Evolutionary conservation across 2,113 vertebrate genomes (phyloP).

Genomic region (Tonatia bakeri): DNA sequence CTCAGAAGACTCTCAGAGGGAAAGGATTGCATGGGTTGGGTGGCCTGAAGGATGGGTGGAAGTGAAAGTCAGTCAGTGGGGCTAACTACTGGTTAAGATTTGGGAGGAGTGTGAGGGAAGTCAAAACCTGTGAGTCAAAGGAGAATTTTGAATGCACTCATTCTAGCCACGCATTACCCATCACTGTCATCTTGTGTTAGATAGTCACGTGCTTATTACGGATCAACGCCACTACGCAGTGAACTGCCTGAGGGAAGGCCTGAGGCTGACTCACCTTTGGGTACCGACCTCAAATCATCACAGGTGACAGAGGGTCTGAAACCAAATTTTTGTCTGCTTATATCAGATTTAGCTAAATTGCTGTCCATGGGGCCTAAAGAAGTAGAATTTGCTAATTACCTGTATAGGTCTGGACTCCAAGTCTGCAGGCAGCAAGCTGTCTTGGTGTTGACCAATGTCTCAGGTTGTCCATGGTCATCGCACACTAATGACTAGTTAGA

Average conservation of each 20-base stretch:
- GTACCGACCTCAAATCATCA: neutral
- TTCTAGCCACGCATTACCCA: neutral
- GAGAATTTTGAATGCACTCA: neutral
- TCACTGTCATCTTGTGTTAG: neutral
- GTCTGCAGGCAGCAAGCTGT: neutral
- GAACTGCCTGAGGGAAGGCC: neutral
- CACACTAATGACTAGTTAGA: neutral
- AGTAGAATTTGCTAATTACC: neutral
- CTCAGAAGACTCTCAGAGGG: neutral
- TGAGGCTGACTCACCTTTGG: neutral
- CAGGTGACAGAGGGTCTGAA: neutral
- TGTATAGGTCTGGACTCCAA: neutral
- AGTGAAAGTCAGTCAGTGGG: neutral
- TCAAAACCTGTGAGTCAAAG: neutral
- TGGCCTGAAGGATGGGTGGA: neutral
- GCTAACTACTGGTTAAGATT: neutral
- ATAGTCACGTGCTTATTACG: neutral
- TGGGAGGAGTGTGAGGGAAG: neutral
- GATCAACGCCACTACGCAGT: neutral
- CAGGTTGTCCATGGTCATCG: neutral
- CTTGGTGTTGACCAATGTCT: neutral
- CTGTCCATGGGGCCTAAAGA: neutral
- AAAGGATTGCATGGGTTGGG: neutral
- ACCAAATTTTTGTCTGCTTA: neutral
- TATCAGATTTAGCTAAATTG: neutral